A percentile compares a stretch with the other conserved stretches of the same genome.
Conservation (phyloP, 1,140 invertebrate species). For the Ostrea denselamellosa region DNA sequence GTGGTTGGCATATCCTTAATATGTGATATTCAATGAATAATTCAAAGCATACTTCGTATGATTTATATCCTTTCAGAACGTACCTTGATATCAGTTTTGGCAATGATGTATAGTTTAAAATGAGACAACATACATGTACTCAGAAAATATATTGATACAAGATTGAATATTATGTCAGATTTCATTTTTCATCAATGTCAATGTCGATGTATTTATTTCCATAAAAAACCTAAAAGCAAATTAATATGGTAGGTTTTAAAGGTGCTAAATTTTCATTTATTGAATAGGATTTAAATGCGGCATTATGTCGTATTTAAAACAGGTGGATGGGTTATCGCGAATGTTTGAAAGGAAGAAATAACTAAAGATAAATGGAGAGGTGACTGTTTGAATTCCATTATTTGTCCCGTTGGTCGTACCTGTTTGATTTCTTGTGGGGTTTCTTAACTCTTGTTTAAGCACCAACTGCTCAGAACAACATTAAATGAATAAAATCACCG, state of each 20-base stretch:
- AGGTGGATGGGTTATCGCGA: constrained; percentile 25
- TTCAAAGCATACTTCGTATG: neutral
- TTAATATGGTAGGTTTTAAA: constrained; percentile 17
- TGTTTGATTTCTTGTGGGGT: constrained; percentile 3
- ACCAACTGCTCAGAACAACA: constrained; percentile 17
- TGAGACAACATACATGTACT: neutral
- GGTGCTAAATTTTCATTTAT: constrained; percentile 38
- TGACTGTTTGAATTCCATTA: constrained; percentile 3
- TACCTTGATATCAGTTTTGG: neutral
- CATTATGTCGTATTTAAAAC: constrained; percentile 16
- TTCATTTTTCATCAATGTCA: neutral
- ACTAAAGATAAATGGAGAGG: neutral
- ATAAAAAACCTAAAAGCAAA: constrained; percentile 13
- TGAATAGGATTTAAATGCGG: constrained; percentile 19
- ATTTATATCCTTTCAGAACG: neutral
- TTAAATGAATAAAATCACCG: neutral
- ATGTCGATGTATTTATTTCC: constrained; percentile 2
- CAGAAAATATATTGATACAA: neutral
- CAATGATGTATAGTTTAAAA: neutral
- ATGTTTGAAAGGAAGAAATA: constrained; percentile 23
- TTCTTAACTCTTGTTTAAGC: constrained; percentile 18
- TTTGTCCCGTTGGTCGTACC: neutral
- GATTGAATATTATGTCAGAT: constrained; percentile 1
- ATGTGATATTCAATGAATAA: neutral
- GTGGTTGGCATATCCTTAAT: constrained; percentile 2